phyloP scores from a whole-genome alignment of 1,140 invertebrate species.

The Drosophila rhopaloa region DNA sequence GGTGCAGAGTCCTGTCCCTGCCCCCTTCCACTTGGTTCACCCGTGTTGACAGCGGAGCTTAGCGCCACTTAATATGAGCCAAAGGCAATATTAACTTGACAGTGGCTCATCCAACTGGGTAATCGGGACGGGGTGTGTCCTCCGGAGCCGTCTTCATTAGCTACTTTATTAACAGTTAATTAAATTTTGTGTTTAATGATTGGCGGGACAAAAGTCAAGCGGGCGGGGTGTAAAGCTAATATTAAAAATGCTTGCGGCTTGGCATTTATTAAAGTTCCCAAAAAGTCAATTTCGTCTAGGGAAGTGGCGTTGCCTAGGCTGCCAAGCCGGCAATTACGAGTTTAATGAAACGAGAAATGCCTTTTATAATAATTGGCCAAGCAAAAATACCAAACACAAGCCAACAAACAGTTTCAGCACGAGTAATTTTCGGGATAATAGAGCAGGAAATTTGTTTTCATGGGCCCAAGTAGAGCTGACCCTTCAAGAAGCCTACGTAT shows the following conservation, averaged over 20 bases:
- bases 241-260: constrained; percentile 71
- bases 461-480: constrained; percentile 1
- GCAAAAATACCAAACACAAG: constrained; percentile 38
- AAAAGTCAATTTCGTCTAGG: constrained; percentile 54
- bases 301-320: constrained; percentile 39
- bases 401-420: constrained; percentile 28
- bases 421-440: constrained; percentile 23
- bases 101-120: constrained; percentile 40
- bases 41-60: constrained; percentile 70
- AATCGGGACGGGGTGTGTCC: constrained; percentile 18
- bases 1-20: neutral
- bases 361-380: constrained; percentile 65
- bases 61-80: constrained; percentile 78
- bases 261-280: constrained; percentile 67
- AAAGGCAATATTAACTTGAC: constrained; percentile 73
- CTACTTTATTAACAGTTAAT: constrained; percentile 81
- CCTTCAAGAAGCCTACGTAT: neutral
- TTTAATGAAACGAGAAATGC: constrained; percentile 75
- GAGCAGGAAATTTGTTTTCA: constrained; percentile 27
- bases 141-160: constrained; percentile 64
- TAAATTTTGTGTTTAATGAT: constrained; percentile 82
- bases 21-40: neutral
- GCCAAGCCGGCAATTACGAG: constrained; percentile 59
- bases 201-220: constrained; percentile 39
- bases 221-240: constrained; percentile 20